Percentiles rank a stretch among this genome's conserved stretches.
These are phyloP conservation scores for Thomomys bottae DNA, from an alignment of 2,113 vertebrate genomes.

Conservation along the genomic window DNA sequence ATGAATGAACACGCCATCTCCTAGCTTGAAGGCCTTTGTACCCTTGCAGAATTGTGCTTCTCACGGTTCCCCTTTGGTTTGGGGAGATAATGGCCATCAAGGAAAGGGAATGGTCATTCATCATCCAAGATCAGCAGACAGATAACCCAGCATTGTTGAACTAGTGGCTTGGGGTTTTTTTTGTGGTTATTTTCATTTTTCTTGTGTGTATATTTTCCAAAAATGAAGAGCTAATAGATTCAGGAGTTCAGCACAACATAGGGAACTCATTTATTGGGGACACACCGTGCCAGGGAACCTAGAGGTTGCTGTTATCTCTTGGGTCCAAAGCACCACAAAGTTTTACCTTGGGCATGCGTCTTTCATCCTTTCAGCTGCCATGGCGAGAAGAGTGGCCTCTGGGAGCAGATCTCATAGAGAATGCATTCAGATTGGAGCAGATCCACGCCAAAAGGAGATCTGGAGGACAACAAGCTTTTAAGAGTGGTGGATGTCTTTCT, in stretches of 20 bases:
- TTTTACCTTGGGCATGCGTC: neutral
- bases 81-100: fast-evolving
- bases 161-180: fast-evolving
- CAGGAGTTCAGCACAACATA: neutral
- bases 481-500: fast-evolving
- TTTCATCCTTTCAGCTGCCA: neutral
- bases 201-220: neutral
- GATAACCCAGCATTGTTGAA: fast-evolving
- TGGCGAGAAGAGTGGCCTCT: fast-evolving
- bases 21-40: neutral
- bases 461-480: fast-evolving
- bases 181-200: neutral
- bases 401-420: neutral
- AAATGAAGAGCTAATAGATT: neutral
- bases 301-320: neutral
- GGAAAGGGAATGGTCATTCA: neutral
- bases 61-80: neutral
- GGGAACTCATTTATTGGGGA: neutral
- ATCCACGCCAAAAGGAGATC: too few species aligned
- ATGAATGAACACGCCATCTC: fast-evolving
- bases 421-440: fast-evolving
- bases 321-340: neutral
- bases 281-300: neutral
- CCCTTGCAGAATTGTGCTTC: neutral
- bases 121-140: too few species aligned